Evolutionary conservation across 2,113 vertebrate species (phyloP), one percentile per base, ranked within the genome.

Genomic region (Mugil cephalus): DNA sequence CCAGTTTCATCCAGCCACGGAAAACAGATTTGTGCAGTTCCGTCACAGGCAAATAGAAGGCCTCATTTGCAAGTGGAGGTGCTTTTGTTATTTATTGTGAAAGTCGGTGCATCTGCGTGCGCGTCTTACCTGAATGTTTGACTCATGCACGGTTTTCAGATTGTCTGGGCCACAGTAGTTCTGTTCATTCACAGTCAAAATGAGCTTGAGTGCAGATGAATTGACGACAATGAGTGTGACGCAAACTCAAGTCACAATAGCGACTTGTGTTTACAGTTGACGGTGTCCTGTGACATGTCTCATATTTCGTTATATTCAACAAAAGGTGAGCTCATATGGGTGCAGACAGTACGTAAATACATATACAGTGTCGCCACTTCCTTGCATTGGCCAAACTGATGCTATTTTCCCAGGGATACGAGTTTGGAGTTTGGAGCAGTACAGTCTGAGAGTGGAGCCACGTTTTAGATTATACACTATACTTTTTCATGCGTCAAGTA

Each of bases 161-260:
- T 47, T 8, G 19, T 56, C 15, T 10, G 8, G 35, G 12, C 59
- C 50, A 46, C 35, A 34, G 17, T 21, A 59, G 50, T 18, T 62
- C 30, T 40, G 1, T 63, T 76, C 62, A 59, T 18, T 36, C n/a
- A 3, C 8, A 7, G 46, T 54, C 15, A n/a, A 77, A 73, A 62
- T 69, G 21, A 81, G 35, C n/a, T 56, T 39, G 42, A 34, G 58
- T 45, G 34, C 73, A 67, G n/a, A 30, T 12, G 68, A 66, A 60
- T 43, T 56, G 52, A 85, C 62, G 46, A 45, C 56, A 12, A 47
- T 55, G 18, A 61, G 61, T 62, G 34, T 40, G 51, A 63, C 39
- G 59, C 40, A 61, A 12, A 30, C 24, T 3, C 24, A 5, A 5
- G 24, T 3, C 24, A 5, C 24, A 5, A 30, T 30, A 30, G 2